Conservation (phyloP, 2,888 invertebrate genomes). For the Craniophora ligustri region DNA sequence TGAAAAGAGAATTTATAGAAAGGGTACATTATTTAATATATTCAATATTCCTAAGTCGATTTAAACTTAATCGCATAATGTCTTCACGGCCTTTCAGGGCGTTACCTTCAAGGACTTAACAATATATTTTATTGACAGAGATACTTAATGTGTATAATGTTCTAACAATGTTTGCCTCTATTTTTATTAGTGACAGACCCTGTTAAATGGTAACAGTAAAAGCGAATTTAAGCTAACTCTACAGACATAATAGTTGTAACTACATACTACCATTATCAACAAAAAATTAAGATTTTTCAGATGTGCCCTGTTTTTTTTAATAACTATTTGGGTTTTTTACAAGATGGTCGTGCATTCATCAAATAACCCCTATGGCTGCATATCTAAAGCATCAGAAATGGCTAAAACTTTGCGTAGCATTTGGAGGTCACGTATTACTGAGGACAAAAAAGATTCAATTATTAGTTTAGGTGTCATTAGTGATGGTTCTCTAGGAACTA, state of each 20-base stretch:
- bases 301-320: neutral
- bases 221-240: too few species aligned
- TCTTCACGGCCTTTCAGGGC: too few species aligned
- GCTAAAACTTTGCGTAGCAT: constrained; percentile 66
- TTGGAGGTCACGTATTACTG: constrained; percentile 66
- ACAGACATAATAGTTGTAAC: too few species aligned
- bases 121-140: too few species aligned
- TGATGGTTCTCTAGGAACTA: constrained; percentile 77
- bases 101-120: too few species aligned
- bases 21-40: constrained; percentile 65
- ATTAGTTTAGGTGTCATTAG: constrained; percentile 77
- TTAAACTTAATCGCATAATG: too few species aligned
- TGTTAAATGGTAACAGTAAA: too few species aligned
- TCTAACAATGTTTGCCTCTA: too few species aligned
- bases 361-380: constrained; percentile 76
- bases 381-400: constrained; percentile 72
- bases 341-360: constrained; percentile 40
- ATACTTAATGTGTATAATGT: too few species aligned
- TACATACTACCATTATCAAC: too few species aligned
- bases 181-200: too few species aligned
- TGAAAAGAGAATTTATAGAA: constrained; percentile 77
- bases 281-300: neutral
- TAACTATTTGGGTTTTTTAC: neutral
- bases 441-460: constrained; percentile 52
- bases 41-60: too few species aligned